Conservation (phyloP, 2,113 vertebrate genomes). For the Phalacrocorax carbo region DNA sequence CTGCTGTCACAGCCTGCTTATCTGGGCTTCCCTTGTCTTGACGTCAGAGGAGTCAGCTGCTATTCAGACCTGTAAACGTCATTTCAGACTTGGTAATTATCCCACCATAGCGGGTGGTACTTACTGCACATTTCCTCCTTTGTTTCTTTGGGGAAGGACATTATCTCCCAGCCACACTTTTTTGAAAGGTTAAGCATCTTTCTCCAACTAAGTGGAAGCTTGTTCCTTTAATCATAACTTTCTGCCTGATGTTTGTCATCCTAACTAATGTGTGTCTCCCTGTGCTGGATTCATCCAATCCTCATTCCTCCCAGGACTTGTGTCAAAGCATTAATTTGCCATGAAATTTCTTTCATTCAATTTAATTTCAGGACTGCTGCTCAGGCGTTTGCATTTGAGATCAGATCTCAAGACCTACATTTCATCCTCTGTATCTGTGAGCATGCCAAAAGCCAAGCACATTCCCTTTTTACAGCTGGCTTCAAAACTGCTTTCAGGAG, state of each 20-base stretch:
- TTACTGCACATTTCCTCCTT: background rate
- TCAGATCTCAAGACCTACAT: background rate
- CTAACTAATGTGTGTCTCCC: background rate
- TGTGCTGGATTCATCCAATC: background rate
- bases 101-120: background rate
- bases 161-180: background rate
- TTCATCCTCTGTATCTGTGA: background rate
- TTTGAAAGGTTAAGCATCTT: conserved; percentile 34
- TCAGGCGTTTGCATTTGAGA: background rate
- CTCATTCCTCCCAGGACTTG: conserved; percentile 1
- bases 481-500: background rate
- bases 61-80: background rate
- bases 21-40: background rate
- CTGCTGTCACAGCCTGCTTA: background rate
- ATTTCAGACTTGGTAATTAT: background rate
- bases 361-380: conserved; percentile 17
- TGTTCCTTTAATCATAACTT: conserved; percentile 45
- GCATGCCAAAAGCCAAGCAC: background rate
- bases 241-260: conserved; percentile 26
- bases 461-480: background rate
- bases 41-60: conserved; percentile 32
- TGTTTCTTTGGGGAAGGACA: background rate
- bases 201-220: background rate
- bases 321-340: conserved; percentile 21
- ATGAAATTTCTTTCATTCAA: background rate